Base-by-base conservation (phyloP, 2,888 invertebrate species). In the Aphodius granarius region DNA sequence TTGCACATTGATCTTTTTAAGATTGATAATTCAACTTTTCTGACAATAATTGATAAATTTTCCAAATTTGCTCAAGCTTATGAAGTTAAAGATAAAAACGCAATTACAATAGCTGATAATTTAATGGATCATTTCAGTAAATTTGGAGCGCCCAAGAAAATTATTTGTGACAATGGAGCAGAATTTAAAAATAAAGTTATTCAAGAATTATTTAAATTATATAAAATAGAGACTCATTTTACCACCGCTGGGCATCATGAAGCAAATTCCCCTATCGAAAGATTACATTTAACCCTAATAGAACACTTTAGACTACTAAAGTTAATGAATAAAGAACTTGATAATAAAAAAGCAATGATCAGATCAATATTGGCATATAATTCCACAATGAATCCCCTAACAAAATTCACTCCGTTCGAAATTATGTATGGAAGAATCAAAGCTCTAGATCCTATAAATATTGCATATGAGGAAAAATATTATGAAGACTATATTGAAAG, bases 41-140 rank as follows among this genome's bases (percentile, higher is more conserved):
- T 78, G 68, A 76, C 76, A 18, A 77, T 78, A 64, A 71, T 79
- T 17, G 79, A 78, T 63, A 19, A 73, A 16, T 78, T 78, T 74
- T 72, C 76, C 0, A 78, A 76, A 76, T 64, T 63, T n/a, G 78
- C 72, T 15, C 74, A 76, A 72, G 78, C 76, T 15, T 74, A 74
- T 70, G 43, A 63, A 2, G 68, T 76, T 9, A 70, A 62, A 73
- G 68, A 64, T 13, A 72, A 72, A 73, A 72, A 65, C 15, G 73
- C 66, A 17, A 74, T 66, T 2, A 63, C 21, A 23, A 71, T 77
- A 16, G 23, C 20, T 20, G 73, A 74, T 43, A 23, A 66, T 66
- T 20, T 78, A 22, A 68, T 75, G 20, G 70, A 76, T 63, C 75
- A 73, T 74, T 76, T 78, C 65, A 63, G 65, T n/a, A 63, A 73